Evolutionary conservation across 2,888 invertebrate genomes (phyloP), one percentile per base, ranked within the genome.

Genomic region (Brachypalpus laphriformis): DNA sequence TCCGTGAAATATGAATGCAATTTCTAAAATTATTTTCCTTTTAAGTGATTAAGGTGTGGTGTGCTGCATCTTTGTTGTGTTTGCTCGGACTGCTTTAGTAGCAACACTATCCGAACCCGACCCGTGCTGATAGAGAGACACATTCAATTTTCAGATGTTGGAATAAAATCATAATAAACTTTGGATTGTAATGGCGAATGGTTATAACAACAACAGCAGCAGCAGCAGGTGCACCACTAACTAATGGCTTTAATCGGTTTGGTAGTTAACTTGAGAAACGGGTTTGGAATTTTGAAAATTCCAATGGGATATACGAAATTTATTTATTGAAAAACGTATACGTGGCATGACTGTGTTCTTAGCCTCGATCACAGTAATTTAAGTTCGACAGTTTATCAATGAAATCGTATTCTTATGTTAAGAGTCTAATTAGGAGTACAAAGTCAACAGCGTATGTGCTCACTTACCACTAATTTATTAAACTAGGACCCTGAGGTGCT

Each of bases 31-130:
- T 90, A 90, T 91, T 91, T 91, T 90, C 90, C 90, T 91, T 91
- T 91, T 91, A 91, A 91, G 91, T 91, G 91, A 91, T 91, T 91
- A 91, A 91, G 91, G 91, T 91, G 91, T 91, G 91, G 91, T 89
- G 61, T 65, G 70, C 14, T 70, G 78, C 71, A 71, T 70, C 78
- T 71, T 78, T 70, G 57, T 66, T 54, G 51, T 68, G 9, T 61
- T 68, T 51, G 40, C 70, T 66, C n/a, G 61, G 54, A 51, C 4
- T 20, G 16, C 9, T 25, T 11, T 49, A n/a, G 9, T n/a, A n/a
- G n/a, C n/a, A n/a, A n/a, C n/a, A 20, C 47, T 5, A 37, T n/a
- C 51, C 49, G 20, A 28, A 4, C 9, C 14, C 25, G n/a, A n/a
- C n/a, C n/a, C n/a, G n/a, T n/a, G 20, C 59, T 31, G 63, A 47